Percentiles rank a stretch among this genome's conserved stretches.
These are phyloP conservation scores for Eurypyga helias DNA, from an alignment of 2,113 vertebrate species.

Conservation along the genomic window DNA sequence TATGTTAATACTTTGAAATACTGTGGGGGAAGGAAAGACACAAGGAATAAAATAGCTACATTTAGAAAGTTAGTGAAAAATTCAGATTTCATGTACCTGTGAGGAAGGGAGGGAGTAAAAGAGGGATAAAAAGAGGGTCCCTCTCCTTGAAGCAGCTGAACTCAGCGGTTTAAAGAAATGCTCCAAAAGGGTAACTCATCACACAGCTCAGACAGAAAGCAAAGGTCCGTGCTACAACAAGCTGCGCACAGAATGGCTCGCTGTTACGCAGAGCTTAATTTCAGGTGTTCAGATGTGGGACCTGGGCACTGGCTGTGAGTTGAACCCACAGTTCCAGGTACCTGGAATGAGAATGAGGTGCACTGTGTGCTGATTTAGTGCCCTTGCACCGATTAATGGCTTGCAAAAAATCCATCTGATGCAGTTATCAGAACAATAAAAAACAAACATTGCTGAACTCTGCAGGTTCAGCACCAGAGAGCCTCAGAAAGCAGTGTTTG, in stretches of 20 bases:
- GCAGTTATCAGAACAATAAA: not conserved
- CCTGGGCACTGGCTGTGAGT: not conserved
- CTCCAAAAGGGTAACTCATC: not conserved
- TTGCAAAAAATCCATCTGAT: not conserved
- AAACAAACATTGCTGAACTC: not conserved
- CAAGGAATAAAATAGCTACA: not conserved
- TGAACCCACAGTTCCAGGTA: not conserved
- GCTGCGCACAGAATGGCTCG: not conserved
- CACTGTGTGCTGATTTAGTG: not conserved
- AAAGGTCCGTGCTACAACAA: not conserved
- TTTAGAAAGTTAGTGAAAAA: not conserved
- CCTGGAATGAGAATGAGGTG: fast-evolving
- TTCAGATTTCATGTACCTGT: not conserved
- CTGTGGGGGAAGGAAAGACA: fast-evolving
- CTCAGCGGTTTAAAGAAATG: not conserved
- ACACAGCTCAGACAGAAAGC: not conserved
- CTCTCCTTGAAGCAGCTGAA: not conserved
- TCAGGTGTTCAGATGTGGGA: not conserved
- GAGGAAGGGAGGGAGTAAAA: not conserved
- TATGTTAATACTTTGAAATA: not conserved
- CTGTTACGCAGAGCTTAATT: not conserved
- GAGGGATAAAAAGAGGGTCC: not conserved
- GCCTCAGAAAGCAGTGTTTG: not conserved
- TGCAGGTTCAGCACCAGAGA: not conserved
- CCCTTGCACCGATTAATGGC: not conserved